Evolutionary conservation across 2,797 vertebrate species (phyloP).

Genomic region (Urosaurus nigricauda): DNA sequence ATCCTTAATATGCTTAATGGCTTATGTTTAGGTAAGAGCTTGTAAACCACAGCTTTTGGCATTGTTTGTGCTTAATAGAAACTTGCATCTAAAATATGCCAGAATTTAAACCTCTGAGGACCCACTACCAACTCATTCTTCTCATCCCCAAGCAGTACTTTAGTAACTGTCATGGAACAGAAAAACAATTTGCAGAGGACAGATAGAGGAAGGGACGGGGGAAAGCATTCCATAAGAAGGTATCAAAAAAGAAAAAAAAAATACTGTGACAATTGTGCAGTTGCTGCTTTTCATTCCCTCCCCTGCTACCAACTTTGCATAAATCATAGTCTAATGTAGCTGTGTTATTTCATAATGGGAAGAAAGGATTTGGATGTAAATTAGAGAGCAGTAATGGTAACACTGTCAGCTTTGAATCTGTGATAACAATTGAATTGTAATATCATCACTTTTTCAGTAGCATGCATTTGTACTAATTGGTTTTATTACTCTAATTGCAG

Average conservation of each 20-base stretch:
- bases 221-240: constrained; percentile 49
- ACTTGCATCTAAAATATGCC: constrained; percentile 62
- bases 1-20: constrained; percentile 64
- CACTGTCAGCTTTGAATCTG: constrained; percentile 53
- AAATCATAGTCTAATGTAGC: constrained; percentile 71
- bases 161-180: constrained; percentile 53
- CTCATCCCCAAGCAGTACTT: constrained; percentile 60
- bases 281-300: constrained; percentile 18
- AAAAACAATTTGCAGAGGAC: constrained; percentile 53
- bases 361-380: constrained; percentile 58
- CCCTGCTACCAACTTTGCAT: background rate
- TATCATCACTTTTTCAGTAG: constrained; percentile 22
- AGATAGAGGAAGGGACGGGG: constrained; percentile 43
- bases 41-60: constrained; percentile 64
- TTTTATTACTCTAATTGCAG: fast-evolving
- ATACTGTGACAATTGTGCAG: constrained; percentile 60
- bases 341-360: constrained; percentile 59
- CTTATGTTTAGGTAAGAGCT: constrained; percentile 66
- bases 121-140: constrained; percentile 56
- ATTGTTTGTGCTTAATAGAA: constrained; percentile 71
- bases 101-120: constrained; percentile 63
- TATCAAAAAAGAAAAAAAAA: constrained; percentile 1
- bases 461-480: constrained; percentile 27
- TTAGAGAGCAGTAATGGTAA: constrained; percentile 43
- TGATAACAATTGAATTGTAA: constrained; percentile 37